Base-by-base conservation (phyloP, 2,888 invertebrate species). In the Thysanoteuthis rhombus region DNA sequence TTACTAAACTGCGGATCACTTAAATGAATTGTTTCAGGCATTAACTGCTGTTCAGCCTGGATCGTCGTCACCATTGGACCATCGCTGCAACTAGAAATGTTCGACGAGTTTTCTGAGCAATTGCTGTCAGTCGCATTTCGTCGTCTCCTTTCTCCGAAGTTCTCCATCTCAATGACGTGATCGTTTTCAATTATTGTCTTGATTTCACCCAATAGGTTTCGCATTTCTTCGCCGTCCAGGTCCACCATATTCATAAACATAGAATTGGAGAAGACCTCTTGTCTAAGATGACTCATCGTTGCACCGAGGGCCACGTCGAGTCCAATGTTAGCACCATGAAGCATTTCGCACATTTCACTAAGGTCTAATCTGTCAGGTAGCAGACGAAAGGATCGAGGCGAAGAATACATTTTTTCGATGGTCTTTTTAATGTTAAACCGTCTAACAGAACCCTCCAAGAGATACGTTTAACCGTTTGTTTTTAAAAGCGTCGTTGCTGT, bases 291-390 rank as follows among this genome's bases (percentile, higher is more conserved):
- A 45, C 42, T 45, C 42, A 92, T 92, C 45, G 45, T 92, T 10
- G 45, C 92, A 19, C 39, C 45, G 45, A 92, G 92, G 36, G n/a
- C 42, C 45, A 45, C 45, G 45, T 92, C 92, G 32, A 92, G 32
- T 36, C 45, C 42, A 22, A 45, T n/a, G 45, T 45, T 92, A 45
- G 92, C 45, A 42, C 39, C 45, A 32, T 45, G 92, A 92, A 92
- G 92, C 92, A 92, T 92, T 92, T 92, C 45, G 32, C 45, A 92
- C 92, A 92, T 42, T 92, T 92, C 92, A 92, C 92, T 92, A 38
- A 92, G 32, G 19, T 92, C 92, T 92, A 45, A 92, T 32, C 92
- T 32, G 12, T 75, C 75, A n/a, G 75, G 75, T 75, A 16, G 75
- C n/a, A 75, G n/a, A 75, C n/a, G 75, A 75, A 75, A 75, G 16